These are phyloP conservation scores for Gymnocephalus cernua DNA, from an alignment of 2,113 vertebrate species.

Conservation along the genomic window DNA sequence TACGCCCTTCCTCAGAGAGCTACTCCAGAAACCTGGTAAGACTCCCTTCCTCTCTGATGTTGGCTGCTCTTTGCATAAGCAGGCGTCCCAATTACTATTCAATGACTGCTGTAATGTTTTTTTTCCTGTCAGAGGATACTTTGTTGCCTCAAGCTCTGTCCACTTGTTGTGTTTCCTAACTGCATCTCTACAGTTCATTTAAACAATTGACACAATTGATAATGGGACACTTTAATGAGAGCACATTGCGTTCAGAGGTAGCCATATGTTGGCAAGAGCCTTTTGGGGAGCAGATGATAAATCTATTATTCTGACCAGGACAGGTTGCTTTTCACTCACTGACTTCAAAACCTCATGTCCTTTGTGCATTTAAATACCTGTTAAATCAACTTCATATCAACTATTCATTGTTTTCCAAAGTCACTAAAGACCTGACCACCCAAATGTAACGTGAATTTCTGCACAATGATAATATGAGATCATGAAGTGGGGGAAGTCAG, in stretches of 20 bases:
- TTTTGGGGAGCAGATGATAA: conserved; percentile 47
- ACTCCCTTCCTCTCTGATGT: conserved; percentile 48
- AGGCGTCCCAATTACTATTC: conserved; percentile 46
- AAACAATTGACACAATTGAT: background rate
- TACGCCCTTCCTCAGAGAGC: conserved; percentile 58
- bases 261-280: conserved; percentile 30
- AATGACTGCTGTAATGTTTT: conserved; percentile 34
- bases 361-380: conserved; percentile 28
- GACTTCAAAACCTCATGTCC: conserved; percentile 20
- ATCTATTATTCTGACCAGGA: conserved; percentile 37
- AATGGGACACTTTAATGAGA: background rate
- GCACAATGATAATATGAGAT: conserved; percentile 5
- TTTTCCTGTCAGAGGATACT: conserved; percentile 15
- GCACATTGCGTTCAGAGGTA: conserved; percentile 11
- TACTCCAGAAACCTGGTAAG: conserved; percentile 45
- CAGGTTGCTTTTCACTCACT: conserved; percentile 44
- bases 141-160: conserved; percentile 2
- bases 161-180: background rate
- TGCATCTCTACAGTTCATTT: background rate
- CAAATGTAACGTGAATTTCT: conserved; percentile 19
- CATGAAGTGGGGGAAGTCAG: conserved; percentile 20
- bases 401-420: conserved; percentile 28
- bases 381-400: conserved; percentile 5
- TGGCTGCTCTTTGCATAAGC: conserved; percentile 56
- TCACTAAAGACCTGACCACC: conserved; percentile 27